phyloP scores from a whole-genome alignment of 1,140 invertebrate species.

The Lordiphosa mommai region DNA sequence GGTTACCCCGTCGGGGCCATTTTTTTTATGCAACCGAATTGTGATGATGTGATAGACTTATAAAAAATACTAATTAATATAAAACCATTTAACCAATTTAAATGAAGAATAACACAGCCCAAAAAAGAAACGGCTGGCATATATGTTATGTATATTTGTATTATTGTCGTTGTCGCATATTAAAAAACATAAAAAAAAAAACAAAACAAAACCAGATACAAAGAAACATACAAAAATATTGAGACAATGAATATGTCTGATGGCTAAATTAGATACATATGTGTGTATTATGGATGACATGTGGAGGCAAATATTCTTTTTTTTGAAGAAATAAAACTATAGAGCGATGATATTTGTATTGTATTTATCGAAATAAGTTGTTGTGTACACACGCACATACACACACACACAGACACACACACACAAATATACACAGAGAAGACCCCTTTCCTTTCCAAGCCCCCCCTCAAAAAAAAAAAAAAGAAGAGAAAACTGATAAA shows the following conservation, averaged over 20 bases:
- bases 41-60: slow-evolving; percentile 77
- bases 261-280: slow-evolving; percentile 39
- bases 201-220: neutral
- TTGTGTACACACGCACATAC: slow-evolving; percentile 49
- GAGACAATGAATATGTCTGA: slow-evolving; percentile 32
- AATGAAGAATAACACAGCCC: slow-evolving; percentile 40
- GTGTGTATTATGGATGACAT: slow-evolving; percentile 74
- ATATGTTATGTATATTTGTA: slow-evolving; percentile 71
- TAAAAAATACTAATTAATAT: slow-evolving; percentile 51
- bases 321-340: slow-evolving; percentile 73
- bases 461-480: too few relatives aligned
- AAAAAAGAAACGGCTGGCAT: slow-evolving; percentile 20
- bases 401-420: slow-evolving; percentile 23
- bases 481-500: slow-evolving; percentile 68
- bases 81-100: slow-evolving; percentile 67
- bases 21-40: slow-evolving; percentile 72
- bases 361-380: slow-evolving; percentile 71
- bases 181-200: neutral
- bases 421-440: slow-evolving; percentile 15
- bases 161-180: slow-evolving; percentile 56
- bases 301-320: slow-evolving; percentile 68
- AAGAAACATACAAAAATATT: neutral
- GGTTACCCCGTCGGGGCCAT: neutral
- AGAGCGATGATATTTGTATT: slow-evolving; percentile 73
- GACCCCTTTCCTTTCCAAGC: slow-evolving; percentile 4